Base-by-base conservation (phyloP, 2,113 vertebrate species). In the Clinocottus analis region DNA sequence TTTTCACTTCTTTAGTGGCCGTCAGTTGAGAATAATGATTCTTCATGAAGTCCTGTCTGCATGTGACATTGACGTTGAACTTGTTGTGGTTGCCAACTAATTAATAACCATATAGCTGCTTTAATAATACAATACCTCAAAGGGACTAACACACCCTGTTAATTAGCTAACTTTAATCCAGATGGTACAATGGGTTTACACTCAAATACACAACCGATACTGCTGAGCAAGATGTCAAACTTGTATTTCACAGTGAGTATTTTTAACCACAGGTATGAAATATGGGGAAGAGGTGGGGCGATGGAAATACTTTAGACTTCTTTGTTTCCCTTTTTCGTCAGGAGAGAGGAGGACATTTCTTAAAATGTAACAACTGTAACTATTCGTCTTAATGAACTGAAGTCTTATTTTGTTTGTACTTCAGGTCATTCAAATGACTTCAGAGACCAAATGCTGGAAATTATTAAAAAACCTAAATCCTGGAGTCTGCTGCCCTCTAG, bases 401-500 rank as follows among this genome's bases (percentile, higher is more conserved):
- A 41, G 17, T 55, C 1, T 61, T 43, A 14, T 19, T 56, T 56
- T 2, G 55, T 74, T 64, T 49, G 7, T 25, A n/a, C 19, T 13
- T 3, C 13, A 58, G 39, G 63, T 51, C 43, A 79, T 17, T 66
- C 21, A 70, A 71, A 23, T n/a, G 5, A 27, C 21, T 27, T 41
- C 45, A 69, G n/a, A 3, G 5, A 0, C 11, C 5, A 0, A 3
- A 6, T 12, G 25, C 14, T 31, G 12, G 23, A 45, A 27, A 51
- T 25, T 1, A 49, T n/a, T 21, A 2, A 23, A 21, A 67, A 74
- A 27, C 12, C 6, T 39, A 76, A 79, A 72, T 6, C 7, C 2
- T 77, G 83, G 75, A 31, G 43, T 84, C 49, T 93, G 78, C 84
- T 91, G 89, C 86, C 91, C 89, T 87, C 92, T 86, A 69, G 75